phyloP scores from a whole-genome alignment of 2,113 vertebrate genomes.

The Neoarius graeffei region DNA sequence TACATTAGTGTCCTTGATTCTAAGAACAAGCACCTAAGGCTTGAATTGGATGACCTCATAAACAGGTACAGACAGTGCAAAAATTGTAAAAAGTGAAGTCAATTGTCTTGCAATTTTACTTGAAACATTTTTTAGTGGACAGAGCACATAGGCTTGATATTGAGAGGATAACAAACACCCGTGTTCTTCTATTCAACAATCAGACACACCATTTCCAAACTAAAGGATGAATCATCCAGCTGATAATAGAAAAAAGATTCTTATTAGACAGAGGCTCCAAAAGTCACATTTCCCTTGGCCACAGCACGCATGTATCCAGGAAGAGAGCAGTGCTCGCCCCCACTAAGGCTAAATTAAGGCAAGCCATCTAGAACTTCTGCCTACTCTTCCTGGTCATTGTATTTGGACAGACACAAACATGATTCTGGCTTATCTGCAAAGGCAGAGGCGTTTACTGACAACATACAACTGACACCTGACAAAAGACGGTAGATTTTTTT shows the following conservation, averaged over 20 bases:
- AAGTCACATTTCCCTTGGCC: not conserved
- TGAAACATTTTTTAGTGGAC: not conserved
- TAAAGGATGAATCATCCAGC: not conserved
- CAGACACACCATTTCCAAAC: not conserved
- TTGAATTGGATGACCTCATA: not conserved
- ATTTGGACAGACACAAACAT: not conserved
- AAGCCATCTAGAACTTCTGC: not conserved
- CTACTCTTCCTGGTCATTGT: not conserved
- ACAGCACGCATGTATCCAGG: not conserved
- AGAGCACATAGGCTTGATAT: not conserved
- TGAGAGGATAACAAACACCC: not conserved
- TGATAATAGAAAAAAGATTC: not conserved
- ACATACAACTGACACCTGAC: not conserved
- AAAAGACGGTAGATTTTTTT: not conserved
- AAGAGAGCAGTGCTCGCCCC: constrained; percentile 2
- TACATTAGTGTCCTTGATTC: not conserved
- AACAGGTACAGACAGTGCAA: not conserved
- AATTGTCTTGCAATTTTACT: not conserved
- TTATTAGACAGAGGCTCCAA: not conserved
- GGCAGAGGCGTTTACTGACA: not conserved
- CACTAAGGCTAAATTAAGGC: constrained; percentile 4
- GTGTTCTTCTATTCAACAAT: not conserved
- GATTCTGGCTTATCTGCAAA: not conserved
- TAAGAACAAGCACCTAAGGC: not conserved
- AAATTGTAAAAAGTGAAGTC: not conserved